These are phyloP conservation scores for Sebastes alutus DNA, from an alignment of 2,797 vertebrate genomes.

Conservation along the genomic window DNA sequence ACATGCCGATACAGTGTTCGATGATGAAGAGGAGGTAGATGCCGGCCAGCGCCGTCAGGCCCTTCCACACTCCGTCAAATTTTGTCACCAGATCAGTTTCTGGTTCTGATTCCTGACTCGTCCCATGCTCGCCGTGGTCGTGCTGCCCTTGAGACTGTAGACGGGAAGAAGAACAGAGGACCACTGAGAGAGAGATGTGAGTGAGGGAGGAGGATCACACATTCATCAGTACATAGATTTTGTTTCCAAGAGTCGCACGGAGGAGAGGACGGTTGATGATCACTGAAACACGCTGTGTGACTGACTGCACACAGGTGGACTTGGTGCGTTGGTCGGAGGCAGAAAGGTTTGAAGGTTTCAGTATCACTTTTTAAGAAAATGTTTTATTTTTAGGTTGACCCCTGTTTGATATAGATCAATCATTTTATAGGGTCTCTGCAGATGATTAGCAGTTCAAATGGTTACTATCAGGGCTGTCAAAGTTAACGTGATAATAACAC, in stretches of 20 bases:
- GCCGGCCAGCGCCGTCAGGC: conserved; percentile 92
- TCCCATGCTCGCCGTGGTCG: conserved; percentile 82
- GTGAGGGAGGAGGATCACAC: not conserved
- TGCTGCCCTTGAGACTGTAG: conserved; percentile 90
- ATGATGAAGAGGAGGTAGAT: conserved; percentile 98
- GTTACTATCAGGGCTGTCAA: too few relatives aligned
- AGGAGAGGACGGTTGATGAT: not conserved
- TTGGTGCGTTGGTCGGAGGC: not conserved
- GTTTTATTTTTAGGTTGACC: not conserved
- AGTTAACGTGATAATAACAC: too few relatives aligned
- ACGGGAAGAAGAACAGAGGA: not conserved
- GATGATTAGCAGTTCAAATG: not conserved
- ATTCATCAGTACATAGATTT: not conserved
- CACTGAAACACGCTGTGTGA: not conserved
- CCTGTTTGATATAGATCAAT: not conserved
- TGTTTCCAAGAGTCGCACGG: not conserved
- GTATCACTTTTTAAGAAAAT: not conserved
- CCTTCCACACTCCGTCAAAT: conserved; percentile 95
- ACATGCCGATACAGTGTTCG: conserved; percentile 96
- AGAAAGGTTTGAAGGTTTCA: too few relatives aligned
- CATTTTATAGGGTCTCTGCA: not conserved
- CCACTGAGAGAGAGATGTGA: not conserved
- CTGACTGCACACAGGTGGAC: not conserved
- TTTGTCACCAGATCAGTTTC: conserved; percentile 73
- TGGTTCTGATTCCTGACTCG: not conserved